These are phyloP conservation scores for Drosophila teissieri DNA, from an alignment of 1,140 invertebrate genomes.

Conservation along the genomic window DNA sequence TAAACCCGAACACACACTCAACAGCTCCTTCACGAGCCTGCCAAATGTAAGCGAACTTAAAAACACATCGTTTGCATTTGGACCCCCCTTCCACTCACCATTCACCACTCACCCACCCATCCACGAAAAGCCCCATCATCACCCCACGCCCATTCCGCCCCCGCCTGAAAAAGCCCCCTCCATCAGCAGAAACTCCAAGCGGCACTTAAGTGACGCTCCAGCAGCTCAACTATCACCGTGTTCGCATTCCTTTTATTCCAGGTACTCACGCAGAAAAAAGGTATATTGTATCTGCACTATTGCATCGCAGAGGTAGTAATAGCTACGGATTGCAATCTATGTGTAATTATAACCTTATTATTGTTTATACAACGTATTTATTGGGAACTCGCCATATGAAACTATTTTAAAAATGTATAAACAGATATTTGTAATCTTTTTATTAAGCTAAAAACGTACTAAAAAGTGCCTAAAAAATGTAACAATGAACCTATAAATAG, in stretches of 20 bases:
- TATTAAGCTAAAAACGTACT: no score
- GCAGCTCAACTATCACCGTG: constrained; percentile 73
- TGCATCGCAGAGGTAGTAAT: background rate
- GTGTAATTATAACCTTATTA: no score
- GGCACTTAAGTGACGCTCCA: constrained; percentile 81
- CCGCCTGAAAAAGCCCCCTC: constrained; percentile 10
- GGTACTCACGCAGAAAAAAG: constrained; percentile 24
- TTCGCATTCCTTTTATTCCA: constrained; percentile 45
- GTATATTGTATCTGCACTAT: constrained; percentile 28
- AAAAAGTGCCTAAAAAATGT: no score
- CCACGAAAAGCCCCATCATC: no score
- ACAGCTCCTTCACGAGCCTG: constrained; percentile 64
- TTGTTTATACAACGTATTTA: no score
- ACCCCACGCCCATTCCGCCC: background rate
- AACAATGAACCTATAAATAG: no score
- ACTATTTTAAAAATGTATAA: no score
- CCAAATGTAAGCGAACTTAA: constrained; percentile 82
- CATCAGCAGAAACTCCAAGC: constrained; percentile 41
- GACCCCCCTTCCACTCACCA: no score
- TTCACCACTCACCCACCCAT: no score
- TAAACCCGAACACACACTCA: constrained; percentile 69
- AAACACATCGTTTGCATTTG: constrained; percentile 81
- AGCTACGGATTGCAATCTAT: background rate
- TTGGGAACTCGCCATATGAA: no score
- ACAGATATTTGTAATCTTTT: no score